Conservation (phyloP, 2,113 vertebrate genomes). For the Solenodon paradoxus region DNA sequence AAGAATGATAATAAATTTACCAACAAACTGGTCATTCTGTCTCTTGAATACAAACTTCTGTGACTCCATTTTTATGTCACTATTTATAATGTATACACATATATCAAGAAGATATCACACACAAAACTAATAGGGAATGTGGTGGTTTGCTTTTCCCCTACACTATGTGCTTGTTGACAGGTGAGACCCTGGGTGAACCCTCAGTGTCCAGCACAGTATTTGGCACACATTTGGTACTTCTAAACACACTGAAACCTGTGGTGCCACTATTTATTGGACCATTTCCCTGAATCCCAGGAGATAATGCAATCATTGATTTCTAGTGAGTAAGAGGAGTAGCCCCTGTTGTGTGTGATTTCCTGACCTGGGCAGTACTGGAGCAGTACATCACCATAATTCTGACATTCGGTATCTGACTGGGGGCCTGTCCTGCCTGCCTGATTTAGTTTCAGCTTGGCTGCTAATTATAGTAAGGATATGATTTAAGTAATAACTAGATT, state of each 20-base stretch:
- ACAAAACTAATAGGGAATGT: neutral
- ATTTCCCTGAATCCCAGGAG: neutral
- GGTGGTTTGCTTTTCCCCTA: neutral
- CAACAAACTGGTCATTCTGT: neutral
- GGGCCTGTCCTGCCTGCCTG: neutral
- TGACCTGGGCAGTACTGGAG: neutral
- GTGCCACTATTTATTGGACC: neutral
- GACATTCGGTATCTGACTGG: neutral
- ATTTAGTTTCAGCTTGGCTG: conserved; percentile 28
- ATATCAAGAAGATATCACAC: neutral
- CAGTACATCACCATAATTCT: neutral
- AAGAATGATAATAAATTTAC: neutral
- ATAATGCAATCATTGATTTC: neutral
- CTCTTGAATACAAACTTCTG: neutral
- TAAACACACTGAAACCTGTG: too few relatives aligned
- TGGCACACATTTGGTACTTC: too few relatives aligned
- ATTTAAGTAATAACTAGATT: conserved; percentile 44
- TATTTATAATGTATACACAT: neutral
- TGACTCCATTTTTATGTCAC: neutral
- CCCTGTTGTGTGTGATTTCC: neutral
- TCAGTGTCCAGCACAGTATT: neutral
- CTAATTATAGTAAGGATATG: conserved; percentile 6
- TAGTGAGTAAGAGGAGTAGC: neutral
- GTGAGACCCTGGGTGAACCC: neutral
- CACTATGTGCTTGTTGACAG: neutral